Evolutionary conservation across 2,797 vertebrate species (phyloP).

Genomic region (Nannoperca australis): DNA sequence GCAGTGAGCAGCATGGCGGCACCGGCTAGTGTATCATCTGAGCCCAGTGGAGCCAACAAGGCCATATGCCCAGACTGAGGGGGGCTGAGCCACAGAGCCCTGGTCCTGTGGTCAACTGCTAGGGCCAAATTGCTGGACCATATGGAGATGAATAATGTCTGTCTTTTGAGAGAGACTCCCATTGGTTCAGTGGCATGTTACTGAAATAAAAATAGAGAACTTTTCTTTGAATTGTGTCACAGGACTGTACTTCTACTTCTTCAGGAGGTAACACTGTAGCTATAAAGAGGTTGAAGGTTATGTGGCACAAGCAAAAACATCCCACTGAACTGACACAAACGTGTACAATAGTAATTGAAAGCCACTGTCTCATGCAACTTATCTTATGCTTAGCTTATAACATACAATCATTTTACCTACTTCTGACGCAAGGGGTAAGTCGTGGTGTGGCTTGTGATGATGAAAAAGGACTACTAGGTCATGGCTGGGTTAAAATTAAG

Average conservation of each 20-base stretch:
- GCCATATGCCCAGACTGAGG: conserved; percentile 71
- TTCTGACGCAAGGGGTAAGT: neutral
- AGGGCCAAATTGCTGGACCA: conserved; percentile 62
- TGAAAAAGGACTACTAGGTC: no score
- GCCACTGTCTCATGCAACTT: neutral
- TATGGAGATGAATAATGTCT: conserved; percentile 65
- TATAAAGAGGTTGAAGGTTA: neutral
- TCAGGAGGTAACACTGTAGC: neutral
- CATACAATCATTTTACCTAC: neutral
- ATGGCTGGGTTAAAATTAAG: conserved; percentile 3
- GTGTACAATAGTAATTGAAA: no score
- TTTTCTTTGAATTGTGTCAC: conserved; percentile 1
- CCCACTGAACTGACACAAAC: neutral
- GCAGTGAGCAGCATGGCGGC: conserved; percentile 41
- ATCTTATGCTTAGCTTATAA: neutral
- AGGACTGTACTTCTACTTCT: neutral
- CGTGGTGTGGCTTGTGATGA: no score
- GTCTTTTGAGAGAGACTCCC: conserved; percentile 33
- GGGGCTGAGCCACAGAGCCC: conserved; percentile 42
- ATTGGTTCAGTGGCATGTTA: conserved; percentile 21
- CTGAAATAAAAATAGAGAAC: conserved; percentile 15
- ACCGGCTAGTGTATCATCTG: conserved; percentile 48
- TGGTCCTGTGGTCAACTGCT: conserved; percentile 56
- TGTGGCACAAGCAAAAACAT: neutral
- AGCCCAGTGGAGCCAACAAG: conserved; percentile 50